Percentiles rank a stretch among this genome's conserved stretches.
phyloP scores from a whole-genome alignment of 2,888 invertebrate genomes.

The Terebella lapidaria region DNA sequence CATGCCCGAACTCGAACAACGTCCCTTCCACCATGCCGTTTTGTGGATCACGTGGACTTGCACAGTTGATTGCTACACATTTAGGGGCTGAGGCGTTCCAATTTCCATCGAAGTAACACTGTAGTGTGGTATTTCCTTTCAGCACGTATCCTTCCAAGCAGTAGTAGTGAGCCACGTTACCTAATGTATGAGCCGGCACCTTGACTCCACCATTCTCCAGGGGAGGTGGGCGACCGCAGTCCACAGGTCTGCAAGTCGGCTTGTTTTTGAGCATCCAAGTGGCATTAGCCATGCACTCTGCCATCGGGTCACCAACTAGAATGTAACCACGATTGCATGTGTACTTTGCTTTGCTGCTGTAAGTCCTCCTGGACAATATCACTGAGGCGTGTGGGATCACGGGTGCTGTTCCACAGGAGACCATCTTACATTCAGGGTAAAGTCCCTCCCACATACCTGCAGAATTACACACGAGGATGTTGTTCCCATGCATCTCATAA shows the following conservation, averaged over 20 bases:
- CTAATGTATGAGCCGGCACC: constrained; percentile 9
- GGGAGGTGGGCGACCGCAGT: constrained; percentile 35
- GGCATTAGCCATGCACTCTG: constrained; percentile 21
- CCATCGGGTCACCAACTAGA: constrained; percentile 29
- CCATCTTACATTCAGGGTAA: constrained; percentile 17
- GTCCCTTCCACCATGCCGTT: constrained; percentile 14
- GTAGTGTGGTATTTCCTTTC: constrained; percentile 6
- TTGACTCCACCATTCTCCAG: constrained; percentile 20
- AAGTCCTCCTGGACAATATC: constrained; percentile 14
- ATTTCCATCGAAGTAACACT: constrained; percentile 12
- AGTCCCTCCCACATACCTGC: constrained; percentile 18
- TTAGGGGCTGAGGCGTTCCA: constrained; percentile 27
- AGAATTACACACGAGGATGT: constrained; percentile 15
- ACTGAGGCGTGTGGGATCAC: constrained; percentile 21
- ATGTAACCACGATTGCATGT: constrained; percentile 29
- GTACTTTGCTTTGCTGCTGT: constrained; percentile 20
- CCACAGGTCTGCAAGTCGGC: constrained; percentile 26
- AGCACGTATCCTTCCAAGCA: constrained; percentile 17
- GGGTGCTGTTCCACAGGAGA: constrained; percentile 13
- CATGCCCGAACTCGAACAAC: constrained; percentile 31
- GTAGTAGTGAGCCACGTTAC: constrained; percentile 14
- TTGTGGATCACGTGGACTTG: constrained; percentile 13
- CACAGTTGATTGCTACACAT: constrained; percentile 35
- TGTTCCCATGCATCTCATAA: constrained; percentile 17
- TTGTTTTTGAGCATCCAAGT: constrained; percentile 16